phyloP scores from a whole-genome alignment of 2,888 invertebrate species.

The Diplazon laetatorius region DNA sequence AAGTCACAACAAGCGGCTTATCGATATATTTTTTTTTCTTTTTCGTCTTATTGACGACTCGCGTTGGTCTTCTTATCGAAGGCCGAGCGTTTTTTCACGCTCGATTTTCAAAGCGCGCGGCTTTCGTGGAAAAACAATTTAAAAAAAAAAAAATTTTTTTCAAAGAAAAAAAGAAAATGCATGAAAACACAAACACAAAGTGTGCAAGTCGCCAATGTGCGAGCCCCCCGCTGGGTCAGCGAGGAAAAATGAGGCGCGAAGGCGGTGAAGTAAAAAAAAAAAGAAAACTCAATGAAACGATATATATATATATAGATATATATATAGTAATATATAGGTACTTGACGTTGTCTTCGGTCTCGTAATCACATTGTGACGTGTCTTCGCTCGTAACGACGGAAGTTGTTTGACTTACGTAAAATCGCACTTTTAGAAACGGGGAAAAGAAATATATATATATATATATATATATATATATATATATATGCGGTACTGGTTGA shows the following conservation, averaged over 20 bases:
- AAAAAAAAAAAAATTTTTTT: conserved; percentile 21
- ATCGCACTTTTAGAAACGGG: conserved; percentile 58
- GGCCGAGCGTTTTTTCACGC: conserved; percentile 21
- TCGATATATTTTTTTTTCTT: too few species aligned
- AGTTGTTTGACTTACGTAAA: conserved; percentile 61
- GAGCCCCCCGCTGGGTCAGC: neutral
- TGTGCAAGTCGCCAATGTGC: neutral
- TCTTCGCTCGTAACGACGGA: conserved; percentile 8
- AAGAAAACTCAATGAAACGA: too few species aligned
- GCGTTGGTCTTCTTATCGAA: conserved; percentile 49
- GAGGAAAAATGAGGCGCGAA: neutral
- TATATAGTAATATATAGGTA: conserved; percentile 27
- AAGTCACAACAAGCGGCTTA: conserved; percentile 36
- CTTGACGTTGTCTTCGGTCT: conserved; percentile 41
- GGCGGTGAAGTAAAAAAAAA: conserved; percentile 10
- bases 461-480: too few species aligned
- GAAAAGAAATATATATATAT: too few species aligned
- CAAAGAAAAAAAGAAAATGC: conserved; percentile 27
- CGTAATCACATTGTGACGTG: conserved; percentile 58
- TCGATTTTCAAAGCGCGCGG: conserved; percentile 5
- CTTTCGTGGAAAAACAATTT: too few species aligned
- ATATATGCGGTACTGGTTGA: too few species aligned
- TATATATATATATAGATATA: too few species aligned
- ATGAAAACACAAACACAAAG: neutral
- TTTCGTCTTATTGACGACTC: conserved; percentile 51